Percentiles rank a stretch among this genome's conserved stretches.
Conservation (phyloP, 2,888 invertebrate genomes). For the Epirrita christyi region DNA sequence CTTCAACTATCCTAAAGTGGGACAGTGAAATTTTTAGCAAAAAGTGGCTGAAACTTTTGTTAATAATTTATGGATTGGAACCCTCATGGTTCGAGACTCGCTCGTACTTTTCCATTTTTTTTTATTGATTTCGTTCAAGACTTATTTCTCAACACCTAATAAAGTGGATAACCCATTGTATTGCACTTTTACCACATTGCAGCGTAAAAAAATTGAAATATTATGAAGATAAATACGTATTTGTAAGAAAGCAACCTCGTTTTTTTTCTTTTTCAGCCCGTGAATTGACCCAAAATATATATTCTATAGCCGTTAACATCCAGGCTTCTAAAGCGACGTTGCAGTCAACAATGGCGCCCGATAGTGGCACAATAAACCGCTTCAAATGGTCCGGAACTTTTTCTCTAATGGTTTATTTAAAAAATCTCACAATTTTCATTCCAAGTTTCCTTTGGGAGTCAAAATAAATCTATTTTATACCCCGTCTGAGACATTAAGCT, state of each 20-base stretch:
- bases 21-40: no score
- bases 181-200: no score
- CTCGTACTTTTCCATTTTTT: no score
- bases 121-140: background rate
- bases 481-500: constrained; percentile 72
- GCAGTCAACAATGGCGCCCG: constrained; percentile 74
- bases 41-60: no score
- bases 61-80: no score
- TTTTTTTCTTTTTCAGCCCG: no score
- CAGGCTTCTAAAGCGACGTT: constrained; percentile 53
- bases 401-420: constrained; percentile 83
- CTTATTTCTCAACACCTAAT: background rate
- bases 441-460: constrained; percentile 71
- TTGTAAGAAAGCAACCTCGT: no score
- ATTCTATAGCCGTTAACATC: constrained; percentile 39
- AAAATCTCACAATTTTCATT: constrained; percentile 81
- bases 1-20: no score
- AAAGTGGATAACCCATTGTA: no score
- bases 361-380: constrained; percentile 79
- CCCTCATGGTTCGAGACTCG: no score
- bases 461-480: constrained; percentile 79
- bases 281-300: constrained; percentile 1
- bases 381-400: constrained; percentile 82
- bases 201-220: no score
- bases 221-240: no score